Evolutionary conservation across 2,797 vertebrate genomes (phyloP).

Genomic region (Pseudopleuronectes americanus): DNA sequence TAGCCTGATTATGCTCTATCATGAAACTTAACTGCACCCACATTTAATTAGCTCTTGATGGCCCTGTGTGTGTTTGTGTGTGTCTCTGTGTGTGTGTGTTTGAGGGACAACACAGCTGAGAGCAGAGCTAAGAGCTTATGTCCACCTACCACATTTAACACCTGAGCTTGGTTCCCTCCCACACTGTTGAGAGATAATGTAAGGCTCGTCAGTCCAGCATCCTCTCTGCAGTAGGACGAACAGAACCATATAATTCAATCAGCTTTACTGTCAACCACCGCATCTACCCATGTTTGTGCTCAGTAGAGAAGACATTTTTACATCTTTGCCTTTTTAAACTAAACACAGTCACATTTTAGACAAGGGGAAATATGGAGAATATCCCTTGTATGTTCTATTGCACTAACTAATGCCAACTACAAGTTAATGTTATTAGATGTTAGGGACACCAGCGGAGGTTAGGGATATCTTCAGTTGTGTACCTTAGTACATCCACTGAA

Average conservation of each 20-base stretch:
- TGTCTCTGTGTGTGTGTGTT: constrained; percentile 6
- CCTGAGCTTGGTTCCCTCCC: constrained; percentile 35
- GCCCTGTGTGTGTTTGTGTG: constrained; percentile 32
- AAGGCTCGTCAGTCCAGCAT: not conserved
- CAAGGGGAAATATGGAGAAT: too few species aligned
- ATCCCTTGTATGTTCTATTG: too few species aligned
- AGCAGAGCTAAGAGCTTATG: constrained; percentile 51
- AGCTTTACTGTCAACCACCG: constrained; percentile 24
- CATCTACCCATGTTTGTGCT: constrained; percentile 2
- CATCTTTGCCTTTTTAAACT: too few species aligned
- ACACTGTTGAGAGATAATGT: constrained; percentile 29
- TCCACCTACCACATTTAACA: constrained; percentile 33
- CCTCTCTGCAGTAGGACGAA: constrained; percentile 12
- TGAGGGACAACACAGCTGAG: constrained; percentile 20
- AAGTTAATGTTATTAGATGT: too few species aligned
- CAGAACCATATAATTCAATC: not conserved
- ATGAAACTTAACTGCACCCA: constrained; percentile 67
- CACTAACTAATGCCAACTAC: too few species aligned
- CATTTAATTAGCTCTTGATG: constrained; percentile 70
- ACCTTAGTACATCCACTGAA: too few species aligned
- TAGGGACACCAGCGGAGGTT: too few species aligned
- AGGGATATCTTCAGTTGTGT: too few species aligned
- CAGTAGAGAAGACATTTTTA: too few species aligned
- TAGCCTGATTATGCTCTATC: constrained; percentile 64
- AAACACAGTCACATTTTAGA: too few species aligned